Percentiles rank a stretch among this genome's conserved stretches.
phyloP scores from a whole-genome alignment of 2,797 vertebrate genomes.

The Podargus strigoides region DNA sequence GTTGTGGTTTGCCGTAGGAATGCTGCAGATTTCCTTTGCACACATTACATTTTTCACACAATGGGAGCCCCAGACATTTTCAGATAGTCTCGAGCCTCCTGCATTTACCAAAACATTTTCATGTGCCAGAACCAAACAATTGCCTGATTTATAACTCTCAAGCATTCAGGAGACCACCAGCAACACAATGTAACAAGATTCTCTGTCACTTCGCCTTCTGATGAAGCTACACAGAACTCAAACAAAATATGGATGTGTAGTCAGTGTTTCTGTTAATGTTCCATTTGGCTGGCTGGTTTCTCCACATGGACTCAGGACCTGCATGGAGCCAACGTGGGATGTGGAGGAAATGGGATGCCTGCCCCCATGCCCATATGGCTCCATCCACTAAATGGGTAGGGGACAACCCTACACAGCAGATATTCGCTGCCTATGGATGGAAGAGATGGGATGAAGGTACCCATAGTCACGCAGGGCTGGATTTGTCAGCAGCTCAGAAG shows the following conservation, averaged over 20 bases:
- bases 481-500: neutral
- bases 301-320: neutral
- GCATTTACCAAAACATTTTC: slow-evolving; percentile 60
- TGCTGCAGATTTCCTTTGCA: slow-evolving; percentile 62
- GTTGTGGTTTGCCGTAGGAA: slow-evolving; percentile 59
- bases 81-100: slow-evolving; percentile 21
- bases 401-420: neutral
- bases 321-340: fast-evolving
- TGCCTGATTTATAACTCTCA: slow-evolving; percentile 26
- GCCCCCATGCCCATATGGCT: neutral
- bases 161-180: slow-evolving; percentile 30
- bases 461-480: neutral
- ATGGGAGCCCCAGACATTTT: slow-evolving; percentile 44
- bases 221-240: neutral
- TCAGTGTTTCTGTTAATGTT: neutral
- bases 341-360: neutral
- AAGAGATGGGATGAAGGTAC: neutral
- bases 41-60: slow-evolving; percentile 54
- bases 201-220: neutral
- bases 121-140: slow-evolving; percentile 48
- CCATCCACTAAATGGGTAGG: neutral
- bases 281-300: neutral
- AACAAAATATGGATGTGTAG: neutral
- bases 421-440: neutral
- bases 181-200: slow-evolving; percentile 13